Evolutionary conservation across 2,797 vertebrate species (phyloP), one percentile per base, ranked within the genome.

Genomic region (Xenentodon cancila): DNA sequence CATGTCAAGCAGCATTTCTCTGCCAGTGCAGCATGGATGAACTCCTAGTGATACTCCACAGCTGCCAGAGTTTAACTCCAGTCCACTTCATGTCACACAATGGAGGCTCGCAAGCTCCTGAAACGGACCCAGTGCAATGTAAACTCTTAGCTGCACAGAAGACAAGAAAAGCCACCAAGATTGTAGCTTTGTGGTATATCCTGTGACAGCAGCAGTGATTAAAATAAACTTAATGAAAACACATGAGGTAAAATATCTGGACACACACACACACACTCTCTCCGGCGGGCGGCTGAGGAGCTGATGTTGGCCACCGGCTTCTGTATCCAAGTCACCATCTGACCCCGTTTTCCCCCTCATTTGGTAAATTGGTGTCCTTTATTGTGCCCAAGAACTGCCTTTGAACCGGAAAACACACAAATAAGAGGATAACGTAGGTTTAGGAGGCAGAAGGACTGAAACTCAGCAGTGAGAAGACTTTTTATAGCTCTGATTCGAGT

Each of bases 151-250:
- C 84, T 84, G 73, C 69, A 63, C 47, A 58, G 1, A 70, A 6
- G 22, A 79, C 68, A 68, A 72, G 37, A 50, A 64, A 72, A 74
- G 64, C 32, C 66, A 73, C 63, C 32, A n/a, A 66, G 71, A 70
- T 79, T 82, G 55, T 62, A 84, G 72, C 70, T 17, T 44, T 80
- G 81, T 59, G 83, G 79, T 74, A 82, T 68, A 8, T 59, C 30
- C 50, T 68, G 65, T 59, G 79, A 84, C 72, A 72, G 79, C 54
- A 52, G 68, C 50, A 22, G 80, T 21, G 53, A 58, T 75, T 59
- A 60, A 89, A 86, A 85, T 89, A 89, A 86, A 70, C 70, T 15
- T 58, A 63, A 80, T 73, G 76, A 73, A 81, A 85, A 87, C 64
- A 85, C 12, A 25, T 53, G 71, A 69, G 74, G 72, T 76, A 25